Evolutionary conservation across 2,113 vertebrate species (phyloP), one percentile per base, ranked within the genome.

Genomic region (Trinectes maculatus): DNA sequence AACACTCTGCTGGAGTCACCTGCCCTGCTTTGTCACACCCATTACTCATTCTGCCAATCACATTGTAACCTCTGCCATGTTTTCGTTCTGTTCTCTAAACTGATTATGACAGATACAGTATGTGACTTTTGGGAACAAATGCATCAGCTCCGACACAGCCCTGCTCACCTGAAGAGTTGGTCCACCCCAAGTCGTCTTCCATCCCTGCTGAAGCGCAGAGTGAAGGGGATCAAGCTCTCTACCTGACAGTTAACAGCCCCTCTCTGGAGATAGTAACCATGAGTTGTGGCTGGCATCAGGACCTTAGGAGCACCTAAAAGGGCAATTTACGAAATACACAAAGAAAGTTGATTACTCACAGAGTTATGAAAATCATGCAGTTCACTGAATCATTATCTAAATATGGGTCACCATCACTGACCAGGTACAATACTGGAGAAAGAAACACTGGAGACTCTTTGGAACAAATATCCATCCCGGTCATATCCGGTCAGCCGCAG

Each of bases 381-480:
- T 3, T 1, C 1, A 8, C 21, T 2, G 19, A 8, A n/a, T n/a
- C n/a, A n/a, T 21, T 21, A 33, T 59, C 16, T 25, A 12, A 46
- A 69, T 12, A n/a, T 42, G 3, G 4, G 1, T 42, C n/a, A 54
- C 8, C 24, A 21, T 4, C 16, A 69, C 93, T 94, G 73, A 98
- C 98, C 95, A 84, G 98, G 97, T 22, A 93, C 56, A 66, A 98
- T 93, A 77, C 85, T 98, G 51, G 95, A 99, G 87, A 96, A 99
- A 0, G 94, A 98, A 71, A 99, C 98, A 42, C 96, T 97, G 15
- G 97, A 99, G 36, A 98, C 92, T 85, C 98, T 94, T 89, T 99
- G 97, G 77, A 99, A 98, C 46, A 95, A 71, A 79, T 94, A 96
- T 68, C 89, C 94, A 3, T 96, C 88, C 4, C 87, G 91, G 85